Base-by-base conservation (phyloP, 92 coral and sea anemone genomes). In the Hydrozoanthus gracilis region DNA sequence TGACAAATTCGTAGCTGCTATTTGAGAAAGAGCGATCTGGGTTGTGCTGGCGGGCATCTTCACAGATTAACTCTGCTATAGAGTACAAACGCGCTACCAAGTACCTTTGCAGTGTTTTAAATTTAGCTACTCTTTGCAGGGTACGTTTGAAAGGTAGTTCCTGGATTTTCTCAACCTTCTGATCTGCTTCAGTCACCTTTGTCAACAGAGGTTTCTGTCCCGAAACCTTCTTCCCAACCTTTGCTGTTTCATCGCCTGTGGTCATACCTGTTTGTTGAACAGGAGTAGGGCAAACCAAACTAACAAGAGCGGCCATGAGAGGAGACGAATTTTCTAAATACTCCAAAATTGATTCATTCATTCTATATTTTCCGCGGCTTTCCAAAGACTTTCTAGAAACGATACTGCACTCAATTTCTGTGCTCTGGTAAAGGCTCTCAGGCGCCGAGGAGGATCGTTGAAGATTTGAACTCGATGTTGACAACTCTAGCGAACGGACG, bases 21-120 rank as follows among this genome's bases (percentile, higher is more conserved):
- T 39, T 49, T 18, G 79, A 86, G 61, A 86, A 90, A 15, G 87
- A 89, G 56, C 73, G 87, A 4, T 86, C 55, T n/a, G 71, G 61
- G 27, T 86, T 80, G 47, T 83, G 83, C 9, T 92, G 93, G 54
- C 69, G 87, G 46, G 92, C 88, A 11, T 78, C 54, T 15, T 91
- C 83, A 7, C 89, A 88, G 54, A 97, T 88, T 73, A 97, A 89
- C 48, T 97, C 92, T n/a, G 98, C 92, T 35, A 97, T 82, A 17
- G 95, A 85, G 76, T 95, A 91, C 76, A 97, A 89, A 56, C 89
- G 89, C n/a, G 95, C 90, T 5, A 91, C 94, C 20, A 97, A 76
- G 83, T 92, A 93, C 35, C 99, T 93, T 89, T 95, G 99, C 47
- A 97, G 93, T 39, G 89, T 70, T 12, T 96, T 98, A 64, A 93